These are phyloP conservation scores for Habrosyne pyritoides DNA, from an alignment of 2,888 invertebrate species.

Conservation along the genomic window DNA sequence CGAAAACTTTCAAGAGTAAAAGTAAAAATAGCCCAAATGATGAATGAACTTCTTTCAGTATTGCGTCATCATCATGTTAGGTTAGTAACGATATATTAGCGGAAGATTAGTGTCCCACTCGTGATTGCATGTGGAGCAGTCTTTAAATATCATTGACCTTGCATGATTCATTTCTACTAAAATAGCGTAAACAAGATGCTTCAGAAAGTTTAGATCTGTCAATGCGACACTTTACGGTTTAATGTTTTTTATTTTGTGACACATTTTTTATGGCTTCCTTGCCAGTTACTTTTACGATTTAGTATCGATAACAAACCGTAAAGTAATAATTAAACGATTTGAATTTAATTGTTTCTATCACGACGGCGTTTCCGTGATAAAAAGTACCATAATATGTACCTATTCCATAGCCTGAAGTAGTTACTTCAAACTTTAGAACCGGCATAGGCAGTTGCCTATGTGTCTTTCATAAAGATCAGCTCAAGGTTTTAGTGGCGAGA, in stretches of 20 bases:
- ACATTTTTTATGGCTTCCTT: too few relatives aligned
- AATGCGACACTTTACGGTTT: background rate
- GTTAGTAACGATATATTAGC: constrained; percentile 2
- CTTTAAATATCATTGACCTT: constrained; percentile 6
- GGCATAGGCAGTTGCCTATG: too few relatives aligned
- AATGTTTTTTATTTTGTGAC: background rate
- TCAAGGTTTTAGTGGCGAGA: too few relatives aligned
- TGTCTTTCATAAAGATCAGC: too few relatives aligned
- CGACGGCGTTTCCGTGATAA: too few relatives aligned
- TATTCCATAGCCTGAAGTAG: too few relatives aligned
- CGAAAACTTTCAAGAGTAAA: background rate
- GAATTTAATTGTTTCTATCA: too few relatives aligned
- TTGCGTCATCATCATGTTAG: background rate
- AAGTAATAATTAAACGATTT: too few relatives aligned
- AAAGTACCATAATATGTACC: too few relatives aligned
- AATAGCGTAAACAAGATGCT: background rate
- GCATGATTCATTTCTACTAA: constrained; percentile 3
- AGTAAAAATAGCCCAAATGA: background rate
- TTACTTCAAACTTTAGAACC: too few relatives aligned
- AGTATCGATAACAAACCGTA: too few relatives aligned
- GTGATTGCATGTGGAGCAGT: background rate
- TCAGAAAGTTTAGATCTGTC: background rate
- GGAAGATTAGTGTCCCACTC: constrained; percentile 5
- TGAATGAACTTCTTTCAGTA: background rate
- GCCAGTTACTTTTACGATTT: too few relatives aligned